phyloP scores from a whole-genome alignment of 2,797 vertebrate species.

The Tokudaia tokunoshimensis region DNA sequence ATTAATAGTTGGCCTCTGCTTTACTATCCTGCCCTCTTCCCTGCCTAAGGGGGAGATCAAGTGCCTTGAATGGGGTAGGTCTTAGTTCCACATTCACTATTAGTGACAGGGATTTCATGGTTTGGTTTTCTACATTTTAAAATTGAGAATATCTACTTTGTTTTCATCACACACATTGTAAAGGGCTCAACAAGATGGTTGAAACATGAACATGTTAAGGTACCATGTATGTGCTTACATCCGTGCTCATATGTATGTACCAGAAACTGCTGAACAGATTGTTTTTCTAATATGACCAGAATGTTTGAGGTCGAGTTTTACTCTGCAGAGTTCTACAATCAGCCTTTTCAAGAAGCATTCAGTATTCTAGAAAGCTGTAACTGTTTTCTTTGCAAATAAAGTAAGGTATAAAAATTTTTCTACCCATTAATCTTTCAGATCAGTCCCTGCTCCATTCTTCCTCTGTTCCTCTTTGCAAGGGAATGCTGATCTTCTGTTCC shows the following conservation, averaged over 20 bases:
- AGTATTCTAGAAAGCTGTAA: conserved; percentile 56
- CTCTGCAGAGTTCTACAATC: conserved; percentile 31
- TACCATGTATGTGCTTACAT: not conserved
- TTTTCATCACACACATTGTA: conserved; percentile 17
- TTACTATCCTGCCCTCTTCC: not conserved
- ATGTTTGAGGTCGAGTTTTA: conserved; percentile 51
- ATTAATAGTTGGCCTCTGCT: not conserved
- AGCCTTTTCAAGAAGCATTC: conserved; percentile 49
- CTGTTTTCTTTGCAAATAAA: conserved; percentile 63
- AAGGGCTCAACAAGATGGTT: conserved; percentile 8
- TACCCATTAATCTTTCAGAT: conserved; percentile 45
- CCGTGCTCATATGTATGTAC: not conserved
- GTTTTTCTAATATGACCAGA: conserved; percentile 1
- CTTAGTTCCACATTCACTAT: not conserved
- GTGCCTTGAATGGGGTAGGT: not conserved
- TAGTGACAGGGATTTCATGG: not conserved
- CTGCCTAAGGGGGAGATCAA: conserved; percentile 21
- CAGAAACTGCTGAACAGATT: not conserved
- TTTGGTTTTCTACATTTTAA: conserved; percentile 30
- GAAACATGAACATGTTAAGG: conserved; percentile 26
- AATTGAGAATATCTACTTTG: conserved; percentile 32
- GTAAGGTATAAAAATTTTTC: conserved; percentile 22
- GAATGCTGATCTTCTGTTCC: conserved; percentile 36
- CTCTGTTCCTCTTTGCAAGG: conserved; percentile 59
- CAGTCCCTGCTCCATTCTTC: not conserved